phyloP scores from a whole-genome alignment of 2,113 vertebrate genomes.

The Dasyurus viverrinus region DNA sequence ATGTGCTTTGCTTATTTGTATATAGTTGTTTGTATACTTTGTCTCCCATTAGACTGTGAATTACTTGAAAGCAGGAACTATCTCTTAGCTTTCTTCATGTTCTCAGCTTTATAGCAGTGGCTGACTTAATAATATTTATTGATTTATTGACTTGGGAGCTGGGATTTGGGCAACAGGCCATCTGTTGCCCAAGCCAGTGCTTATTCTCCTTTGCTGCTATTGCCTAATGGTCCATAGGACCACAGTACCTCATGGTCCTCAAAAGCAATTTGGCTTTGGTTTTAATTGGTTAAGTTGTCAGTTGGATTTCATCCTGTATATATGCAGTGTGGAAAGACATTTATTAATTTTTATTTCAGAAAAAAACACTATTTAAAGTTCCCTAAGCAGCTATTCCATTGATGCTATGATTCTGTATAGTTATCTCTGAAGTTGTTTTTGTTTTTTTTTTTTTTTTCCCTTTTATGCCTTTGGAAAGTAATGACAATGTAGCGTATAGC shows the following conservation, averaged over 20 bases:
- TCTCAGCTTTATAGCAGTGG: not conserved
- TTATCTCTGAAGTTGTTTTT: constrained; percentile 24
- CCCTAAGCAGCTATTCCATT: constrained; percentile 1
- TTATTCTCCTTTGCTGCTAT: not conserved
- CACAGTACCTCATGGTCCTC: not conserved
- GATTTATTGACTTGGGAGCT: not conserved
- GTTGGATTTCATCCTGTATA: not conserved
- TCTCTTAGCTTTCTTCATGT: not conserved
- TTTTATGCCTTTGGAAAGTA: not conserved
- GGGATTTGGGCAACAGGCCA: not conserved
- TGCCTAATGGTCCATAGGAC: not conserved
- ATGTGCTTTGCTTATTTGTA: not conserved
- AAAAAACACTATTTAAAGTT: not conserved
- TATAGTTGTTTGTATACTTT: not conserved
- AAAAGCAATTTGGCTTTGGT: not conserved
- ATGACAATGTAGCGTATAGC: not conserved
- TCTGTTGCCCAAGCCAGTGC: not conserved
- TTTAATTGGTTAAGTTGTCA: not conserved
- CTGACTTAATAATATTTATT: not conserved
- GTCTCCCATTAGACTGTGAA: not conserved
- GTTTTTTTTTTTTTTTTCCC: not conserved
- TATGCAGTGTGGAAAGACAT: not conserved
- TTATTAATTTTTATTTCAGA: not conserved
- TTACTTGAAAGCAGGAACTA: not conserved
- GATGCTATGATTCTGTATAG: constrained; percentile 13